phyloP scores from a whole-genome alignment of 37 sponge, comb jelly and placozoan genomes.

The Agelas oroides region DNA sequence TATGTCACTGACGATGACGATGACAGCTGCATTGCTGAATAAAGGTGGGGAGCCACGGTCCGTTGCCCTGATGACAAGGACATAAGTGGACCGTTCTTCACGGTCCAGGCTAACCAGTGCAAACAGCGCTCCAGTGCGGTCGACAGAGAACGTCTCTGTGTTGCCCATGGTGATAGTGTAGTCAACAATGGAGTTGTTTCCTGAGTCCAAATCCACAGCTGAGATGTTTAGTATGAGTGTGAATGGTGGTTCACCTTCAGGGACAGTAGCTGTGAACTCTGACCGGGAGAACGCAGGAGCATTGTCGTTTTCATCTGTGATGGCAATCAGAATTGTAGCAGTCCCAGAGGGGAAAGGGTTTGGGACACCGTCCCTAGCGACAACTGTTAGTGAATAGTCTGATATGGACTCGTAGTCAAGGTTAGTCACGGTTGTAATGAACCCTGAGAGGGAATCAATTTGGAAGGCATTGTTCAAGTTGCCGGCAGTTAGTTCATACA shows the following conservation, averaged over 20 bases:
- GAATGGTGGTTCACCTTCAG: slow-evolving; percentile 27
- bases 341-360: slow-evolving; percentile 40
- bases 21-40: slow-evolving; percentile 32
- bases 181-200: slow-evolving; percentile 22
- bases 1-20: slow-evolving; percentile 46
- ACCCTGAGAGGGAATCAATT: slow-evolving; percentile 44
- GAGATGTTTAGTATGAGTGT: slow-evolving; percentile 12
- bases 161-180: slow-evolving; percentile 32
- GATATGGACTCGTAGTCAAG: slow-evolving; percentile 50
- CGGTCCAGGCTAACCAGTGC: slow-evolving; percentile 23
- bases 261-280: slow-evolving; percentile 7
- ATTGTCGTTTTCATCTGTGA: slow-evolving; percentile 82
- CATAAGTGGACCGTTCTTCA: slow-evolving; percentile 29
- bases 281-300: slow-evolving; percentile 59
- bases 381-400: slow-evolving; percentile 29
- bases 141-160: slow-evolving; percentile 13
- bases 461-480: slow-evolving; percentile 11
- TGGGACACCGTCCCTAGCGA: slow-evolving; percentile 58
- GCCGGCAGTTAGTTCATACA: slow-evolving; percentile 18
- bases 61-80: slow-evolving; percentile 51
- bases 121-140: slow-evolving; percentile 33
- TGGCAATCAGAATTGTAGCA: slow-evolving; percentile 37
- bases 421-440: not conserved
- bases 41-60: slow-evolving; percentile 67
- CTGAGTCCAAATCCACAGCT: slow-evolving; percentile 46